Conservation (phyloP, 2,113 vertebrate species). For the Vanacampus margaritifer region DNA sequence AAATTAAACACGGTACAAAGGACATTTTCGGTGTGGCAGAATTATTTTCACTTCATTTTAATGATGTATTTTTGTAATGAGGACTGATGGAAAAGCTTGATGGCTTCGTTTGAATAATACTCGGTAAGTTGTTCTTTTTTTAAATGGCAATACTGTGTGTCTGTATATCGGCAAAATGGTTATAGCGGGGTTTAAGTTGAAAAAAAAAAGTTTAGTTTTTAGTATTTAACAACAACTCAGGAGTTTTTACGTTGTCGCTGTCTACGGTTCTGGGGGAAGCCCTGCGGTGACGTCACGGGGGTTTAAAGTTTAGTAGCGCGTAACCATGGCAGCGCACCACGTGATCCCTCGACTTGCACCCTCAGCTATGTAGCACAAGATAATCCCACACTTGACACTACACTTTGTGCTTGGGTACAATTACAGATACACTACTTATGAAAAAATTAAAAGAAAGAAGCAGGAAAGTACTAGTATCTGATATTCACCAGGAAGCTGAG, state of each 20-base stretch:
- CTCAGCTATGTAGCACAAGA: constrained; percentile 29
- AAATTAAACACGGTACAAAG: not conserved
- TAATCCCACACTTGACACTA: constrained; percentile 16
- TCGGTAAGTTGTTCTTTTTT: constrained; percentile 34
- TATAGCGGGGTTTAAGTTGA: not conserved
- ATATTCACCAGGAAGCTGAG: constrained; percentile 39
- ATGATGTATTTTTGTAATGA: not conserved
- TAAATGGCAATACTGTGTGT: not conserved
- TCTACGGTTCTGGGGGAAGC: constrained; percentile 48
- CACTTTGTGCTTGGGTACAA: not conserved
- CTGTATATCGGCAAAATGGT: not conserved
- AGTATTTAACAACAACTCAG: no score
- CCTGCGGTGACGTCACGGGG: constrained; percentile 42
- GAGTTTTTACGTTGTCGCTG: constrained; percentile 28
- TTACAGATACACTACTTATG: not conserved
- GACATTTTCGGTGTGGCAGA: not conserved
- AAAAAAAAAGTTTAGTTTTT: not conserved
- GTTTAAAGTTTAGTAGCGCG: constrained; percentile 42
- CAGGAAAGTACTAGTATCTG: not conserved
- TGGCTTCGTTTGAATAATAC: constrained; percentile 10
- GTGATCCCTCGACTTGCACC: constrained; percentile 50
- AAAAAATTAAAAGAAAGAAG: not conserved
- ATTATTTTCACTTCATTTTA: not conserved
- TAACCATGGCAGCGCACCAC: constrained; percentile 43
- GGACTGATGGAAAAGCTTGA: not conserved